Base-by-base conservation (phyloP, 2,888 invertebrate species). In the Pterostichus madidus region DNA sequence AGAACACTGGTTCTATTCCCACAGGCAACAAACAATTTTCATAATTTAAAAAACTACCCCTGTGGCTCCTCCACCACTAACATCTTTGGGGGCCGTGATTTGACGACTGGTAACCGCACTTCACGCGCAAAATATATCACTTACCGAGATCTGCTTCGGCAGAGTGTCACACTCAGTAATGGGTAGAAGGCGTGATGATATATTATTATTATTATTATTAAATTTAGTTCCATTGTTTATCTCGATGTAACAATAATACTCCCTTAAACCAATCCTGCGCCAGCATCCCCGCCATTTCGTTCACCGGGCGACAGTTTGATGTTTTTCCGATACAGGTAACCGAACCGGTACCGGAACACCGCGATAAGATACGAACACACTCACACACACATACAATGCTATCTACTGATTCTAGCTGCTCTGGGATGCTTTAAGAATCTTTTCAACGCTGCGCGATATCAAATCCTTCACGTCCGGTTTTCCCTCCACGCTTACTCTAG, bases 301-400 rank as follows among this genome's bases (percentile, higher is more conserved):
- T 68, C 53, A 31, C 11, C 32, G 52, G 53, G 49, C 64, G 80
- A 80, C 80, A 80, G 56, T 71, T 73, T 80, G 80, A 80, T 80
- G 80, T 80, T 80, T 80, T 80, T 80, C 80, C 80, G 80, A 80
- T 80, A 80, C 80, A 80, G 80, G 80, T 71, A 80, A 80, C 35
- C 73, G 73, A 80, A 73, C 53, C 80, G 59, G 79, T 79, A 79
- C 52, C 80, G 71, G 68, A 80, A 68, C 64, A 79, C 80, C 17
- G 46, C 44, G 79, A 73, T 71, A 71, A 73, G 44, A 44, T 52
- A 64, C 79, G 46, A 61, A 31, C 56, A 61, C 61, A 59, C 61
- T 15, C 39, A 31, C 44, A 39, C 17, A 35, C 35, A 32, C 35
- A 24, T 24, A 49, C 52, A 77, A 77, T 75, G 49, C 75, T 81